phyloP scores from a whole-genome alignment of 2,113 vertebrate species.

The Tachycineta bicolor region DNA sequence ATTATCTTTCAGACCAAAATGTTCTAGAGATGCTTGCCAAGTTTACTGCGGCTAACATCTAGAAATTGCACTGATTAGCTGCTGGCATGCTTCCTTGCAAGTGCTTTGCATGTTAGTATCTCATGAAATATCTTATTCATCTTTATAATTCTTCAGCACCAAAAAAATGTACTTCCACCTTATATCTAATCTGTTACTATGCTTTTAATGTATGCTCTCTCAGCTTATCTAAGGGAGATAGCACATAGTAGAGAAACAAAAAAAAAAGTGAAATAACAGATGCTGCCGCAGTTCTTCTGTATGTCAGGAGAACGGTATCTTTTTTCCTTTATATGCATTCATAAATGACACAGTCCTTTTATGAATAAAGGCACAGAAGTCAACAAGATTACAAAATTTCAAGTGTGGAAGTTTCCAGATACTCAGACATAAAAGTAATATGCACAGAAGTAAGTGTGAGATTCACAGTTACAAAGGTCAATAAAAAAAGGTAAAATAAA shows the following conservation, averaged over 20 bases:
- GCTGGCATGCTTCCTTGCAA: background rate
- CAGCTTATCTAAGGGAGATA: background rate
- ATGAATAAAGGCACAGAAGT: background rate
- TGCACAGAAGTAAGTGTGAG: background rate
- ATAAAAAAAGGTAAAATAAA: background rate
- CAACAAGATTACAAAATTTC: background rate
- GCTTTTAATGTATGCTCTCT: background rate
- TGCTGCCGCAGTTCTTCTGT: background rate
- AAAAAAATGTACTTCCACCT: background rate
- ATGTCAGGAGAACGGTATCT: background rate
- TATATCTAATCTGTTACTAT: background rate
- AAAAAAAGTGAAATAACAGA: background rate
- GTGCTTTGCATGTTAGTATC: background rate
- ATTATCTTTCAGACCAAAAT: background rate
- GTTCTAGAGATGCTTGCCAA: slow-evolving; percentile 22
- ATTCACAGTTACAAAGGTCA: background rate
- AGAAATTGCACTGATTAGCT: slow-evolving; percentile 23
- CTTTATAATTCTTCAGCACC: background rate
- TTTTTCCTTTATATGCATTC: background rate
- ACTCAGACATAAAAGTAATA: background rate
- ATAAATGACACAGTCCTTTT: background rate
- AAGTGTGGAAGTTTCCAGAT: background rate
- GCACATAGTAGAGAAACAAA: background rate
- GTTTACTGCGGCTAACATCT: background rate
- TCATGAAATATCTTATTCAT: background rate